phyloP scores from a whole-genome alignment of 2,113 vertebrate species.

The Cephalopterus ornatus region DNA sequence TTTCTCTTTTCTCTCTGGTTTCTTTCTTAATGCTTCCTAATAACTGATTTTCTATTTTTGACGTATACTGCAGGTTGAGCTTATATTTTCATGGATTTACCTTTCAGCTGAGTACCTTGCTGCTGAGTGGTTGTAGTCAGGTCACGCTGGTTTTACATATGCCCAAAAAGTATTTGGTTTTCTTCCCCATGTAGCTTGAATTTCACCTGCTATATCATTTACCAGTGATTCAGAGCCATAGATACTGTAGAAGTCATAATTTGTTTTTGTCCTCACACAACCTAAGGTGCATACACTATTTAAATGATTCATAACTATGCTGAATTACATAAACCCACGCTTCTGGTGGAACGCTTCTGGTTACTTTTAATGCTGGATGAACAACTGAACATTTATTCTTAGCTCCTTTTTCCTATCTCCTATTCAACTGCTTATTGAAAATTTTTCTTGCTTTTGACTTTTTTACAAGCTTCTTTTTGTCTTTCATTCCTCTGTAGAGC shows the following conservation, averaged over 20 bases:
- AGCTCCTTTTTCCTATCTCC: not conserved
- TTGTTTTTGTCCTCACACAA: not conserved
- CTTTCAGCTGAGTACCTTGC: rapidly evolving
- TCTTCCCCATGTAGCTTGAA: not conserved
- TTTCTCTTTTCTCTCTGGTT: not conserved
- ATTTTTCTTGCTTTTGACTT: not conserved
- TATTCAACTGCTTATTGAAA: not conserved
- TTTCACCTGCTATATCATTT: not conserved
- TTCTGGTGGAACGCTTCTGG: not conserved
- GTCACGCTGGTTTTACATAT: not conserved
- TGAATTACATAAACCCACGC: not conserved
- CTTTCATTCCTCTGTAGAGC: not conserved
- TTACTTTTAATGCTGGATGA: not conserved
- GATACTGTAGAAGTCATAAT: not conserved
- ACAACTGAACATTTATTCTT: not conserved
- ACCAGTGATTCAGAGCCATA: not conserved
- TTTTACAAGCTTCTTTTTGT: not conserved
- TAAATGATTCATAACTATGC: not conserved
- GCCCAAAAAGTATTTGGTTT: not conserved
- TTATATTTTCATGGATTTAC: not conserved
- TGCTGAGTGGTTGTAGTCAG: not conserved
- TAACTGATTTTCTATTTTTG: not conserved
- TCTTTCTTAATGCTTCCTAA: not conserved
- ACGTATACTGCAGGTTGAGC: not conserved
- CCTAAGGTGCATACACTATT: not conserved